Conservation (phyloP, 1,140 invertebrate genomes). For the Bombyx mori region DNA sequence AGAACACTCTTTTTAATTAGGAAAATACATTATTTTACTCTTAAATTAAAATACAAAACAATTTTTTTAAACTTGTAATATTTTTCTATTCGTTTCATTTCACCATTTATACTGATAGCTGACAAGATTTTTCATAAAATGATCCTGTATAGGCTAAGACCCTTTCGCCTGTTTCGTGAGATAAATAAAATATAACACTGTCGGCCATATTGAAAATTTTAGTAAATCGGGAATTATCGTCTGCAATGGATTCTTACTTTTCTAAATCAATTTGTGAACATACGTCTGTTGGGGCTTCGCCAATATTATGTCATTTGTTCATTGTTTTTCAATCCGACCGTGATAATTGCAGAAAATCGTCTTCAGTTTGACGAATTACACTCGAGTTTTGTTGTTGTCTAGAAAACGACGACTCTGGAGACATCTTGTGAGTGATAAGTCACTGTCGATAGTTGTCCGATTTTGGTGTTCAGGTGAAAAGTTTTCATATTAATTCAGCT, state of each 20-base stretch:
- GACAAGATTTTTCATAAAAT: no score
- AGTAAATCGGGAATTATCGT: slow-evolving; percentile 66
- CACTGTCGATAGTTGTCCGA: slow-evolving; percentile 35
- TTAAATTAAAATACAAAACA: no score
- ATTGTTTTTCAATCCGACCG: slow-evolving; percentile 55
- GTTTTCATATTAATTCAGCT: slow-evolving; percentile 53
- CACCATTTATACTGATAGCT: no score
- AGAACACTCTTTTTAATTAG: no score
- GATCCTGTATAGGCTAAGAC: no score
- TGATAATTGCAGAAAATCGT: slow-evolving; percentile 62
- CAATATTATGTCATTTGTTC: slow-evolving; percentile 66
- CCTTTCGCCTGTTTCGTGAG: no score
- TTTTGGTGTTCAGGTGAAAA: slow-evolving; percentile 62
- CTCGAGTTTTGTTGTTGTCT: slow-evolving; percentile 51
- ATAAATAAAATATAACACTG: not conserved
- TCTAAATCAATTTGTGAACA: slow-evolving; percentile 59
- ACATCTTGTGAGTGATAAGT: slow-evolving; percentile 68
- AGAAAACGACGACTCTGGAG: slow-evolving; percentile 60
- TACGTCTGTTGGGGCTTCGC: slow-evolving; percentile 60
- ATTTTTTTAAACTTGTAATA: no score
- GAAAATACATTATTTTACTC: no score
- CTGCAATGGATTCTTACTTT: slow-evolving; percentile 72
- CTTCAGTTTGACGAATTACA: slow-evolving; percentile 66
- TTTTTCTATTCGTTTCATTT: no score
- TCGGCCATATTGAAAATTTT: slow-evolving; percentile 61